These are phyloP conservation scores for Avahi laniger DNA, from an alignment of 2,797 vertebrate species.

Conservation along the genomic window DNA sequence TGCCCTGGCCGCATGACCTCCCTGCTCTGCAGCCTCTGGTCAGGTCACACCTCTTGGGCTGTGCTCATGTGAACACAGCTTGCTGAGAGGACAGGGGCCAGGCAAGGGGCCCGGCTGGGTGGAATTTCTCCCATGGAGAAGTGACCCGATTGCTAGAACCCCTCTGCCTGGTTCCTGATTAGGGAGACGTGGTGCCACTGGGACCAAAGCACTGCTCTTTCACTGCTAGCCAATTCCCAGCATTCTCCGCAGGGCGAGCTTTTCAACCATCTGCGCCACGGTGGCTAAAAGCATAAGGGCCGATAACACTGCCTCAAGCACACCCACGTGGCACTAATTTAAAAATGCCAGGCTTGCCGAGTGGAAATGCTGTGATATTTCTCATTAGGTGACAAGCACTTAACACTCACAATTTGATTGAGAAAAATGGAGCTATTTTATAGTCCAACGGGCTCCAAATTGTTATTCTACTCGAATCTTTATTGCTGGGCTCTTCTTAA, in stretches of 20 bases:
- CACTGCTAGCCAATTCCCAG: neutral
- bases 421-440: slow-evolving; percentile 16
- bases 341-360: neutral
- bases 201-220: neutral
- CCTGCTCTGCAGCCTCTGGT: neutral
- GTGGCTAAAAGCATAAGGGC: neutral
- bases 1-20: neutral
- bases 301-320: neutral
- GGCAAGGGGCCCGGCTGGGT: fast-evolving
- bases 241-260: neutral
- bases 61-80: neutral
- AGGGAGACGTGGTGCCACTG: neutral
- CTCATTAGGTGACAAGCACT: neutral
- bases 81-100: no score
- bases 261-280: neutral
- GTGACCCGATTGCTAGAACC: neutral
- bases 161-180: neutral
- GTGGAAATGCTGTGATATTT: neutral
- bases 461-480: neutral
- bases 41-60: neutral
- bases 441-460: neutral
- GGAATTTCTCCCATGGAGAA: neutral
- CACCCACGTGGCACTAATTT: neutral
- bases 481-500: slow-evolving; percentile 31
- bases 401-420: neutral